Conservation (phyloP, 2,888 invertebrate genomes). For the Sepioteuthis lessoniana region DNA sequence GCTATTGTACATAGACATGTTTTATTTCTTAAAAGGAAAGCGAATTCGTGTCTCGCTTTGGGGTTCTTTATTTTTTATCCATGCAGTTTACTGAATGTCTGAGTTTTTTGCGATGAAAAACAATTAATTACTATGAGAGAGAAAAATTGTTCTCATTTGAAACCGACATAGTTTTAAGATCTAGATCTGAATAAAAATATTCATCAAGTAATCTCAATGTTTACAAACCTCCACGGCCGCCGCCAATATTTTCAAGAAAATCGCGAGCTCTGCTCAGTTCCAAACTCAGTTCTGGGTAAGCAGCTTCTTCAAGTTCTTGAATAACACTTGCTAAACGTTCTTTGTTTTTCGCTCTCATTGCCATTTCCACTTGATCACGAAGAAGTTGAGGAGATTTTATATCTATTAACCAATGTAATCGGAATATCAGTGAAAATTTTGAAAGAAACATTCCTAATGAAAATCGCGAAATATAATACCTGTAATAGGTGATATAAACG, state of each 20-base stretch:
- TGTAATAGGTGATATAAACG: no score
- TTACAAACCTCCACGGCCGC: conserved; percentile 36
- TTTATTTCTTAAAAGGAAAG: no score
- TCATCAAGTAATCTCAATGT: neutral
- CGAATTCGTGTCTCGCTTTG: no score
- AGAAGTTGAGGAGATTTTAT: neutral
- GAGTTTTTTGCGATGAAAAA: no score
- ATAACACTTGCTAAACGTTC: neutral
- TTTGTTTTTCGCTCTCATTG: neutral
- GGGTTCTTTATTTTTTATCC: no score
- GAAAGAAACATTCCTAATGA: neutral
- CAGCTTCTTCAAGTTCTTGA: neutral
- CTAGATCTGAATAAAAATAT: no score
- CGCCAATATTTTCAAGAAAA: neutral
- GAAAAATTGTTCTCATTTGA: no score
- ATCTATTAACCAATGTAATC: neutral
- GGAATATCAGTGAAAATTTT: neutral
- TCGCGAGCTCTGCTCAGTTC: neutral
- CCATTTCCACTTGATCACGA: neutral
- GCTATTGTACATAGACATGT: no score
- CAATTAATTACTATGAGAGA: no score
- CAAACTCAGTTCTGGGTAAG: neutral
- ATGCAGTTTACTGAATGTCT: no score
- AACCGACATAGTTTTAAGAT: no score
- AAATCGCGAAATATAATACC: no score